Conservation (phyloP, 2,797 vertebrate genomes). For the Prionace glauca region DNA sequence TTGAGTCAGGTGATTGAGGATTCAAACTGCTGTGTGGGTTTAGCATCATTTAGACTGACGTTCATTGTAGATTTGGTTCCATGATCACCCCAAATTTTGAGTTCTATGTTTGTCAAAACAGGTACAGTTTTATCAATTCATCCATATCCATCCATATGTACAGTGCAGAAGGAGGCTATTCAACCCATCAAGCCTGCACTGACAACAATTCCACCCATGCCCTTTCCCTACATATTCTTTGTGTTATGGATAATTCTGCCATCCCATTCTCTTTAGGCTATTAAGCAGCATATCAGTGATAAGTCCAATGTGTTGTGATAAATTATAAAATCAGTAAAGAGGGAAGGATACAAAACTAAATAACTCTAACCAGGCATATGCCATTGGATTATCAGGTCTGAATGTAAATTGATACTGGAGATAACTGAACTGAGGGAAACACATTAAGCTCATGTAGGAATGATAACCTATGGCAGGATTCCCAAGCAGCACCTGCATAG, state of each 20-base stretch:
- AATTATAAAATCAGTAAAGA: background rate
- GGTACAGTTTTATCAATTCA: too few species aligned
- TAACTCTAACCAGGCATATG: background rate
- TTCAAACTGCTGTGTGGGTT: too few species aligned
- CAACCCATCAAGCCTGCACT: too few species aligned
- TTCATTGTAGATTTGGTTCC: too few species aligned
- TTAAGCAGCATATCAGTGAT: background rate
- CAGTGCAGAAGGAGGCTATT: too few species aligned
- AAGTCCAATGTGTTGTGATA: background rate
- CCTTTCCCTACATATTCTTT: too few species aligned
- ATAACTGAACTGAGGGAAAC: background rate
- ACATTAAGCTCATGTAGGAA: background rate
- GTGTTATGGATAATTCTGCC: background rate
- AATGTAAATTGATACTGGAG: background rate
- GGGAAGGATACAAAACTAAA: background rate
- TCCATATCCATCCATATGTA: too few species aligned
- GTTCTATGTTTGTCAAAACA: too few species aligned
- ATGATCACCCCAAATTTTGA: too few species aligned
- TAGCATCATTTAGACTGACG: too few species aligned
- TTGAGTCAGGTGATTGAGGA: too few species aligned
- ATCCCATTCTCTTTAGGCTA: background rate
- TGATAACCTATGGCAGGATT: background rate
- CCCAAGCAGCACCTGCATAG: background rate
- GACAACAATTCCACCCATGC: too few species aligned
- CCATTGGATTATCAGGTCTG: background rate